Percentiles rank a stretch among this genome's conserved stretches.
Conservation (phyloP, 2,113 vertebrate species). For the Gopherus evgoodei region DNA sequence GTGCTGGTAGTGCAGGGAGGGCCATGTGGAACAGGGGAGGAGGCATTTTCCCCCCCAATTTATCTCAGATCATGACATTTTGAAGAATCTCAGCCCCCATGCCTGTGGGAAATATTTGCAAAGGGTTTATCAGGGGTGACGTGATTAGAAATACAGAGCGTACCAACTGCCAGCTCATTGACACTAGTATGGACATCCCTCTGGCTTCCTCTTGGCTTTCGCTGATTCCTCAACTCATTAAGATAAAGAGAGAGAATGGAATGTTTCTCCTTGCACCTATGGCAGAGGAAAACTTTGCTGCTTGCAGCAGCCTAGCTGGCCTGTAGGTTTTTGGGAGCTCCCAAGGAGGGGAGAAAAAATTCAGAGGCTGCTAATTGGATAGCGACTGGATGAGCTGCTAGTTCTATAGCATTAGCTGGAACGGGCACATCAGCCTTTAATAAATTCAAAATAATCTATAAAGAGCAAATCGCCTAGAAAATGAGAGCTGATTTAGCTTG, state of each 20-base stretch:
- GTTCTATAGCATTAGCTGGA: neutral
- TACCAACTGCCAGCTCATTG: neutral
- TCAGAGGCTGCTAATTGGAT: neutral
- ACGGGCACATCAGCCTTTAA: neutral
- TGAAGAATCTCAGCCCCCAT: neutral
- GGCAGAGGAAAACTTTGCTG: neutral
- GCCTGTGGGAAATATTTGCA: neutral
- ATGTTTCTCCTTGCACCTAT: neutral
- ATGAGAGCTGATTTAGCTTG: accelerated
- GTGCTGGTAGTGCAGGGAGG: neutral
- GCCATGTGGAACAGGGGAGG: neutral
- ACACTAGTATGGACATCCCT: neutral
- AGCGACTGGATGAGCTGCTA: neutral
- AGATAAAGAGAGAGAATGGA: neutral
- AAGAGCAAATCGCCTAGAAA: neutral
- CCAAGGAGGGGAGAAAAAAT: neutral
- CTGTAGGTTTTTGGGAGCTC: neutral
- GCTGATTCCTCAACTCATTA: neutral
- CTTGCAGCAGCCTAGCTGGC: neutral
- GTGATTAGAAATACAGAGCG: neutral
- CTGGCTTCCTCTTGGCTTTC: neutral
- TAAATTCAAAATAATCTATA: neutral
- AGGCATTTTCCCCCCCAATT: neutral
- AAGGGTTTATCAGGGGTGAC: neutral
- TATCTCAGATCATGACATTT: neutral